phyloP scores from a whole-genome alignment of 2,888 invertebrate species.

The Eueremaeus valkanovi region DNA sequence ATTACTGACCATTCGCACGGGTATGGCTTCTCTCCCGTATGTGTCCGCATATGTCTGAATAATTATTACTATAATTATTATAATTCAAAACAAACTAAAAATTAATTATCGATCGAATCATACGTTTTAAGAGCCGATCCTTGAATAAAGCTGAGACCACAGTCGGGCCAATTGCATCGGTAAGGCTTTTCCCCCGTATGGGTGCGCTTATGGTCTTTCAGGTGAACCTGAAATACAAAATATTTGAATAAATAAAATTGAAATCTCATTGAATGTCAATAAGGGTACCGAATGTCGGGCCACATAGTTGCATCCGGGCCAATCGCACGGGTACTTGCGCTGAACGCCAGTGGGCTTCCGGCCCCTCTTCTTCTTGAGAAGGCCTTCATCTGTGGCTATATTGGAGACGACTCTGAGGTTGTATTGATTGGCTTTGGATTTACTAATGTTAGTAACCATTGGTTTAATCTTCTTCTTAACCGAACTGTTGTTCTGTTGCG shows the following conservation, averaged over 20 bases:
- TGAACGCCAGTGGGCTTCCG: slow-evolving; percentile 10
- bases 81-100: background rate
- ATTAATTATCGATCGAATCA: background rate
- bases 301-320: slow-evolving; percentile 38
- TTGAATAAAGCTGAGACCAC: slow-evolving; percentile 38
- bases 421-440: background rate
- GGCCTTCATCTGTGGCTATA: background rate
- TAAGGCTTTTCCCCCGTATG: slow-evolving; percentile 40
- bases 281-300: slow-evolving; percentile 16
- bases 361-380: background rate
- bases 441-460: background rate
- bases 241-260: too few species aligned
- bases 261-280: too few species aligned
- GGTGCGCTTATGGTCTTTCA: slow-evolving; percentile 34
- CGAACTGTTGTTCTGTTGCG: background rate
- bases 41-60: slow-evolving; percentile 53
- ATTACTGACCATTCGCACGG: slow-evolving; percentile 37
- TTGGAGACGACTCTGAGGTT: background rate
- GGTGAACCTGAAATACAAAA: slow-evolving; percentile 16
- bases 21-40: slow-evolving; percentile 46
- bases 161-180: slow-evolving; percentile 40
- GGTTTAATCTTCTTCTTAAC: background rate
- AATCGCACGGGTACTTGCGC: slow-evolving; percentile 39
- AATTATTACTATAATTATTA: too few species aligned
- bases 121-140: slow-evolving; percentile 33